Evolutionary conservation across 2,888 invertebrate species (phyloP), one percentile per base, ranked within the genome.

Genomic region (Caenorhabditis sulstoni): DNA sequence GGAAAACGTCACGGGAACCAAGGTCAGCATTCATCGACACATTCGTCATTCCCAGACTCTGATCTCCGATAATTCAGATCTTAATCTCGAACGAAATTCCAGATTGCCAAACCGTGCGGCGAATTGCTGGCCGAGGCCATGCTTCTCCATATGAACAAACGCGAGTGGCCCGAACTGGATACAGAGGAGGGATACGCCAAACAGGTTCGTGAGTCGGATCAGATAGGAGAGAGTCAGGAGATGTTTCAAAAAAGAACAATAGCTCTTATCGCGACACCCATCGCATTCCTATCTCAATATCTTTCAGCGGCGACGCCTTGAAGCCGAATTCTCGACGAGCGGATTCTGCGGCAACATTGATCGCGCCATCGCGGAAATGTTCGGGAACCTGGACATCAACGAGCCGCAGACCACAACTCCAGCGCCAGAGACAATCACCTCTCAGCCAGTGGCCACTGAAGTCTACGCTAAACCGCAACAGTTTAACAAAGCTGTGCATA

Each of bases 1-100:
- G 29, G 88, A 92, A 80, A 90, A 90, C 41, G 83, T 89, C 39
- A 92, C 92, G 18, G 92, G 92, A 14, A 89, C 86, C 14, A 90
- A 88, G 83, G 88, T 86, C 35, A 61, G 65, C 81, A 18, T 47
- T 50, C 58, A 1, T 20, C 18, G 39, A 53, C 45, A 23, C 29
- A n/a, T 53, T 58, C 20, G n/a, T 29, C 14, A 45, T 35, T 20
- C 45, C 41, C 23, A 52, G 52, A 52, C 52, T 11, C 23, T 52
- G 52, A 52, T 20, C 20, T 29, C 29, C 29, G 29, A 29, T 7
- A 7, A 47, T 16, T 37, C 57, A n/a, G 67, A 67, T 67, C 16
- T 7, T 5, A 39, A 57, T 59, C 52, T 71, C 35, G 2, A 18
- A n/a, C n/a, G 4, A 58, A 53, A 37, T 70, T 71, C 45, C 67